Evolutionary conservation across 2,888 invertebrate genomes (phyloP).

Genomic region (Lydus trimaculatus): DNA sequence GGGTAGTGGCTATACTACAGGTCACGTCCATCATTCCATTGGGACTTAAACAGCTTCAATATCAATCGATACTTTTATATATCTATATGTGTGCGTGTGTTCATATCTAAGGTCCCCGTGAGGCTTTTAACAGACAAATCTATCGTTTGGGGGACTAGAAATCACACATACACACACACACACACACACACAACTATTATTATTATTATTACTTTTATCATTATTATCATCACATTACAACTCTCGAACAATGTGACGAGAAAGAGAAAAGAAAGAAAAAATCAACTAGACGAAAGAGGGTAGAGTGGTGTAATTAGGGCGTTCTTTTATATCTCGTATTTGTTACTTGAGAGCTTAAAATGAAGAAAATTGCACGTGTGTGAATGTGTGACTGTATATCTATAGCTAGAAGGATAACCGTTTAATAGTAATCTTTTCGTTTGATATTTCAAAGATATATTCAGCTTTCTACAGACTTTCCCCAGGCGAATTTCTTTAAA

Average conservation of each 20-base stretch:
- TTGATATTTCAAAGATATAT: neutral
- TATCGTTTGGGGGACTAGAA: neutral
- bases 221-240: neutral
- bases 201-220: neutral
- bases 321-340: neutral
- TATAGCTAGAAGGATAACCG: neutral
- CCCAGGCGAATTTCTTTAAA: neutral
- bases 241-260: neutral
- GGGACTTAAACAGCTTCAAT: conserved; percentile 34
- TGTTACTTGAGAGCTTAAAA: neutral
- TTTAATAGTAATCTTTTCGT: neutral
- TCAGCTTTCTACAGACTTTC: neutral
- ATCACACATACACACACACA: neutral
- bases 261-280: neutral
- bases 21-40: conserved; percentile 36
- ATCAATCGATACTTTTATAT: conserved; percentile 34
- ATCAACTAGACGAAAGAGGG: neutral
- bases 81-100: neutral
- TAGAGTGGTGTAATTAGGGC: neutral
- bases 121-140: neutral
- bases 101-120: neutral
- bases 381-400: neutral
- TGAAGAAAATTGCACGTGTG: neutral
- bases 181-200: neutral
- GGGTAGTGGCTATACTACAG: conserved; percentile 25